A percentile compares a stretch with the other conserved stretches of the same genome.
These are phyloP conservation scores for Choloepus didactylus DNA, from an alignment of 2,797 vertebrate genomes.

Conservation along the genomic window DNA sequence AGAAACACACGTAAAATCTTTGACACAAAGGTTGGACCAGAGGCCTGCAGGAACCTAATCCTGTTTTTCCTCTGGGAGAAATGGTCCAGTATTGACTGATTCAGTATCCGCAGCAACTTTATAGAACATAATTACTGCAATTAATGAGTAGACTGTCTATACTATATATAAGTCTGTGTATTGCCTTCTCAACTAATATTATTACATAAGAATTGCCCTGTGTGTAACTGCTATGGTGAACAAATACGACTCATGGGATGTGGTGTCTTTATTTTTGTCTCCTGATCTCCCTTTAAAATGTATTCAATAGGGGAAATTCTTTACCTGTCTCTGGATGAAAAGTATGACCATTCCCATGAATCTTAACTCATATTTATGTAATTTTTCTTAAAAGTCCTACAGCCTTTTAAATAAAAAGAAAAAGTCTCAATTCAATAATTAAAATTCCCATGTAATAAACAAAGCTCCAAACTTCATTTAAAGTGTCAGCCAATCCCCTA, in stretches of 20 bases:
- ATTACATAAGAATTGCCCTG: not conserved
- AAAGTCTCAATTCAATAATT: not conserved
- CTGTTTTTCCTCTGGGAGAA: no score
- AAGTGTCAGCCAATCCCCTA: not conserved
- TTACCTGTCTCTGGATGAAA: not conserved
- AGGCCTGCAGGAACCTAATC: no score
- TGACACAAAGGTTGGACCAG: no score
- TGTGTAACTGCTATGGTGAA: not conserved
- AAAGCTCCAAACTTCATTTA: not conserved
- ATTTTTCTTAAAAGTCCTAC: not conserved
- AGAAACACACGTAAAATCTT: no score
- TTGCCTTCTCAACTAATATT: slow-evolving; percentile 4
- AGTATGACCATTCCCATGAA: not conserved
- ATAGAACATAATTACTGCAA: no score
- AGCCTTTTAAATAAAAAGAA: not conserved
- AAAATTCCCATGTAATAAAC: not conserved
- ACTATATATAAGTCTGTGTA: not conserved
- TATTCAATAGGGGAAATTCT: not conserved
- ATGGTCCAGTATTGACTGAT: no score
- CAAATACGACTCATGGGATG: not conserved
- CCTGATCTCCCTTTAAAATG: not conserved
- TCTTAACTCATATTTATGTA: not conserved
- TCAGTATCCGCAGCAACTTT: no score
- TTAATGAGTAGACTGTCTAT: not conserved
- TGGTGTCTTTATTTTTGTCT: slow-evolving; percentile 15